Evolutionary conservation across 2,888 invertebrate species (phyloP), one percentile per base, ranked within the genome.

Genomic region (Euproctis similis): DNA sequence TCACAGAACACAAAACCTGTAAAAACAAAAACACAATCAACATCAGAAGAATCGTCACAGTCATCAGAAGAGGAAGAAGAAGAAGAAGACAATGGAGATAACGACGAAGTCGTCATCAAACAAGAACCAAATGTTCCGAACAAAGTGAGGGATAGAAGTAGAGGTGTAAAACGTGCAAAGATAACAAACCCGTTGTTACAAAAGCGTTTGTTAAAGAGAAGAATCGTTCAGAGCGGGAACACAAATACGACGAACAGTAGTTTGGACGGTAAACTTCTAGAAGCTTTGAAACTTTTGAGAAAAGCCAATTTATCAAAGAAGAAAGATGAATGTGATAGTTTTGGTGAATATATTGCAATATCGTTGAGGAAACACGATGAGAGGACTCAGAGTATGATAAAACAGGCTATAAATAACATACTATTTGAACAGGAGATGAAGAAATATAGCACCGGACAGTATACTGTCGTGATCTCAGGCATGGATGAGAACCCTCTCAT

Each of bases 341-440:
- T 80, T 26, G 84, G 84, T 0, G 81, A 81, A 27, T 84, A 82
- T 37, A 81, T 84, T 19, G 78, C 84, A 0, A 56, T 70, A 12
- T 77, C 81, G 0, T 45, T 84, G 17, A 62, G 81, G 18, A 84
- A 84, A 42, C 81, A 81, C 26, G 78, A 80, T 36, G 74, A 77
- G 9, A 58, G 77, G 10, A 77, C 81, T 0, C 70, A 71, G 18
- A 67, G 74, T 1, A 77, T 82, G 75, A 81, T 82, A 21, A 81
- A 84, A 29, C 81, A 81, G 34, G 81, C 81, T 0, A 82, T 84
- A 2, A 81, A 82, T 27, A 82, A 81, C 31, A 80, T 82, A 21
- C 34, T 81, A 8, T 82, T 80, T 39, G 82, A 82, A 31, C 80
- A 80, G 27, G 82, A 82, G 39, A 82, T 82, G 81, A 78, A 77